phyloP scores from a whole-genome alignment of 2,888 invertebrate species.

The Hetaerina titia region DNA sequence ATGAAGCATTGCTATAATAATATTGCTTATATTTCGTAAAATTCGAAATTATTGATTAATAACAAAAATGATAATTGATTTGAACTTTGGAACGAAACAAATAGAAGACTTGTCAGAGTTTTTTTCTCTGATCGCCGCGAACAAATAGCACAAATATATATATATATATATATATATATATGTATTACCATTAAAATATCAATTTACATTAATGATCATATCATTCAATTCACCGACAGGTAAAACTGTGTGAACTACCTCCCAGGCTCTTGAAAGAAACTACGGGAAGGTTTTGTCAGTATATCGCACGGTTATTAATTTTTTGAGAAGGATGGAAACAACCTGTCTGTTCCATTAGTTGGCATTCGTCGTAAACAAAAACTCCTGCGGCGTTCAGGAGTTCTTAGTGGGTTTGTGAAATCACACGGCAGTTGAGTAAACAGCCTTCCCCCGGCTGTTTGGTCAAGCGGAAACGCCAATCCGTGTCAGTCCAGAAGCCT shows the following conservation, averaged over 20 bases:
- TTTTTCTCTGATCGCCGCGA: not conserved
- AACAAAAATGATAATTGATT: not conserved
- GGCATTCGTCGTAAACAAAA: not conserved
- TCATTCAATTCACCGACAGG: not conserved
- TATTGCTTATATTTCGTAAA: not conserved
- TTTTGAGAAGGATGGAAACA: not conserved
- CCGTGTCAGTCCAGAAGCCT: not conserved
- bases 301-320: not conserved
- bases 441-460: not conserved
- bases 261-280: not conserved
- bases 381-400: not conserved
- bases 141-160: not conserved
- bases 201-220: not conserved
- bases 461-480: not conserved
- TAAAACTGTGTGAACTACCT: not conserved
- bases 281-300: not conserved
- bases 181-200: not conserved
- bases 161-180: too few species aligned
- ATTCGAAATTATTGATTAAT: not conserved
- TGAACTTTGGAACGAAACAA: not conserved
- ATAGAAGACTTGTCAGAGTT: not conserved
- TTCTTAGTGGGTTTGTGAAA: not conserved
- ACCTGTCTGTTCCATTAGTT: not conserved
- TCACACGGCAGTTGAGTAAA: slow-evolving; percentile 12
- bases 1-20: not conserved